phyloP scores from a whole-genome alignment of 2,797 vertebrate species.

The Pseudochromis fuscus region DNA sequence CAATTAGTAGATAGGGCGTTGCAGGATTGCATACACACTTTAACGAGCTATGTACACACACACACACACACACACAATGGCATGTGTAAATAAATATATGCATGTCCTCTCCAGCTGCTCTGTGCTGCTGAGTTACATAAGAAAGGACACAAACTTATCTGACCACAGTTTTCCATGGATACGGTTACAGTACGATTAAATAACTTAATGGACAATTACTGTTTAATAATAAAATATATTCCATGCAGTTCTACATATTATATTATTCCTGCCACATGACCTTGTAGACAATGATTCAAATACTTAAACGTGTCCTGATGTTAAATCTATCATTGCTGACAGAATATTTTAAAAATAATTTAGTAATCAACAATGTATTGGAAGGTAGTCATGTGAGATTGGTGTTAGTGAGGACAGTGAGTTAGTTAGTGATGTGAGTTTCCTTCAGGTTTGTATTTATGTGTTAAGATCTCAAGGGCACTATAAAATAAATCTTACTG shows the following conservation, averaged over 20 bases:
- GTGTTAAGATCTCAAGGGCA: too few species aligned
- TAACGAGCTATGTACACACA: background rate
- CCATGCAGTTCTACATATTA: too few species aligned
- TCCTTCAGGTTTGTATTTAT: too few species aligned
- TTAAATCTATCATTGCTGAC: background rate
- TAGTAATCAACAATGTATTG: background rate
- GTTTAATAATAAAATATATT: too few species aligned
- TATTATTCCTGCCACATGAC: background rate
- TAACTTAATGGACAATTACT: background rate
- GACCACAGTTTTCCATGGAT: background rate
- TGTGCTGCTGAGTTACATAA: slow-evolving; percentile 38
- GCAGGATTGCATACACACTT: background rate
- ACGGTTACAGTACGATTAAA: background rate
- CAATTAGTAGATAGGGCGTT: slow-evolving; percentile 14
- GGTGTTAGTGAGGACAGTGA: too few species aligned
- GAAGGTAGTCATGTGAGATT: too few species aligned
- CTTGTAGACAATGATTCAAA: background rate
- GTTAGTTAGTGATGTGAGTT: too few species aligned
- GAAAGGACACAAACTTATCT: slow-evolving; percentile 29
- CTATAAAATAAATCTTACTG: background rate
- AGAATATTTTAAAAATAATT: background rate
- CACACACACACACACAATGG: slow-evolving; percentile 5
- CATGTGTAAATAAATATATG: slow-evolving; percentile 39
- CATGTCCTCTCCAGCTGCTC: slow-evolving; percentile 12
- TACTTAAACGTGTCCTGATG: background rate